Conservation (phyloP, 2,888 invertebrate species). For the Blastobasis adustella region DNA sequence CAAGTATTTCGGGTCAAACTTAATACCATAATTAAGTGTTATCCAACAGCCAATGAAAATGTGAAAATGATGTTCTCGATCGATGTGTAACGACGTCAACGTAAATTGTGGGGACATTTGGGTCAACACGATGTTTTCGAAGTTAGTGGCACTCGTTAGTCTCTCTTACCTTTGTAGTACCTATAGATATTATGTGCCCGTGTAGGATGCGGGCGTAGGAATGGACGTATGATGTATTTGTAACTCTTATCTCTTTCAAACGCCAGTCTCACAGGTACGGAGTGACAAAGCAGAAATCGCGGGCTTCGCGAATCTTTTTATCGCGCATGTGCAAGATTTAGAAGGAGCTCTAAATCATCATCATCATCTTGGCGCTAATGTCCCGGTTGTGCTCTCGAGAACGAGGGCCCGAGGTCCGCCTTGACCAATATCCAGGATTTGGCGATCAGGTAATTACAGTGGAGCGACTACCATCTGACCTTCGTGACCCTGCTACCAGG, state of each 20-base stretch:
- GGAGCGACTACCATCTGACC: too few relatives aligned
- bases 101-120: neutral
- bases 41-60: neutral
- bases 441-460: too few relatives aligned
- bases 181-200: neutral
- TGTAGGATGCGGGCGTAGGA: neutral
- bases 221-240: neutral
- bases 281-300: too few relatives aligned
- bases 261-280: too few relatives aligned
- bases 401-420: too few relatives aligned
- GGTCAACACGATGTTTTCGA: neutral
- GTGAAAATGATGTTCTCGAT: neutral
- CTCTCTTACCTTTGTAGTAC: neutral
- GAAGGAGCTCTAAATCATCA: too few relatives aligned
- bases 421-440: too few relatives aligned
- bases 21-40: neutral
- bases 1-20: neutral
- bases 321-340: too few relatives aligned
- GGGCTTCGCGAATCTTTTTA: too few relatives aligned
- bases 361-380: too few relatives aligned
- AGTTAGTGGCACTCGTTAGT: neutral
- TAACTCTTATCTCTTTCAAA: neutral
- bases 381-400: too few relatives aligned
- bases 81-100: neutral
- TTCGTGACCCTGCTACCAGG: too few relatives aligned